phyloP scores from a whole-genome alignment of 2,797 vertebrate genomes.

The Strix occidentalis region DNA sequence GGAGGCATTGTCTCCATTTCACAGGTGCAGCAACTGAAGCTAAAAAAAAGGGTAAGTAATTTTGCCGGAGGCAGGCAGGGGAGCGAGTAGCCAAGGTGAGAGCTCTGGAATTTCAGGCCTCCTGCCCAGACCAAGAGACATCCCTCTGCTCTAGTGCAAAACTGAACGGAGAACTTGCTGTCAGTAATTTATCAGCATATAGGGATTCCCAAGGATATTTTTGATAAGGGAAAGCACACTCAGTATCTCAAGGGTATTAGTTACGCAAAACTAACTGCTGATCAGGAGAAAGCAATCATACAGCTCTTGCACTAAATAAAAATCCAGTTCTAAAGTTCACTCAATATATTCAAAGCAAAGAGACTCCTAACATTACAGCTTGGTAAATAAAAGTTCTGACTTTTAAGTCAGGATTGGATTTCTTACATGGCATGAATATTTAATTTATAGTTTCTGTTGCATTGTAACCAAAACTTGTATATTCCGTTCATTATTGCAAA shows the following conservation, averaged over 20 bases:
- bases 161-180: neutral
- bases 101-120: constrained; percentile 19
- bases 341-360: neutral
- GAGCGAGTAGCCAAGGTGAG: neutral
- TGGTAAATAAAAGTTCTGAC: neutral
- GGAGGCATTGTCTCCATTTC: constrained; percentile 16
- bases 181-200: neutral
- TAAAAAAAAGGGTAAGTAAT: neutral
- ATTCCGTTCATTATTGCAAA: neutral
- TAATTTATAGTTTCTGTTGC: neutral
- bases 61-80: neutral
- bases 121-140: neutral
- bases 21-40: constrained; percentile 41
- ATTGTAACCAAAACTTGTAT: neutral
- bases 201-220: neutral
- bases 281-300: neutral
- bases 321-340: neutral
- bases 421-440: neutral
- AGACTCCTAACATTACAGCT: neutral
- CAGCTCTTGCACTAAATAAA: neutral
- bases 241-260: neutral
- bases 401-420: neutral
- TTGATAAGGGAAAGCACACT: neutral
- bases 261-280: neutral
- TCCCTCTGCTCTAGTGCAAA: neutral